Evolutionary conservation across 2,888 invertebrate species (phyloP).

Genomic region (Ganaspis brasiliensis): DNA sequence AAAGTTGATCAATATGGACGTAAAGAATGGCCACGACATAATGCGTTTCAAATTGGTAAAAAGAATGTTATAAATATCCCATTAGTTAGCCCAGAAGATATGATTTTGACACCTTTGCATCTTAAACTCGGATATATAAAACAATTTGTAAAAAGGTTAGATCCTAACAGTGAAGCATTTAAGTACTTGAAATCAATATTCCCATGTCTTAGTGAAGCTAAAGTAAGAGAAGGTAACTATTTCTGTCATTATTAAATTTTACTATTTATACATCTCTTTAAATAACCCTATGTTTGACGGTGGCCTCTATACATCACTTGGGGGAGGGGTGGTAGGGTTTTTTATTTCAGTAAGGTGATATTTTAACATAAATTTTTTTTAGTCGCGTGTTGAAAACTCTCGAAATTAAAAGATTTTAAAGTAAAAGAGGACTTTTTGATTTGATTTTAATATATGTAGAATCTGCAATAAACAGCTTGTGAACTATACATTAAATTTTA

Average conservation of each 20-base stretch:
- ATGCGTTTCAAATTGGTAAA: slow-evolving; percentile 27
- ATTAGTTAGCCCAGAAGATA: slow-evolving; percentile 33
- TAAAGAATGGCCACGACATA: slow-evolving; percentile 17
- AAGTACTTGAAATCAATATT: slow-evolving; percentile 47
- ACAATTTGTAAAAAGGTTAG: slow-evolving; percentile 50
- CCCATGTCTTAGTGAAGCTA: slow-evolving; percentile 49
- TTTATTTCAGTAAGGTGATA: no score
- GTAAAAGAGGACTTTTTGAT: no score
- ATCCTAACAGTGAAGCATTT: slow-evolving; percentile 44
- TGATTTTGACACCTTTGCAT: slow-evolving; percentile 49
- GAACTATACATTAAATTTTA: no score
- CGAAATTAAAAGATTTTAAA: no score
- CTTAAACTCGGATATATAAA: slow-evolving; percentile 50
- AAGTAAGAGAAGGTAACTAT: slow-evolving; percentile 50
- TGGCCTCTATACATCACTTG: no score
- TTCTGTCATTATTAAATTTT: neutral
- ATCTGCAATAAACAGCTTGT: no score
- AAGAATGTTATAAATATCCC: slow-evolving; percentile 30
- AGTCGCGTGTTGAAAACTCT: no score
- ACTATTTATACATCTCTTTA: neutral
- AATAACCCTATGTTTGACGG: neutral
- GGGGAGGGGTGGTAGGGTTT: no score
- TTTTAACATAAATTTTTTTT: no score
- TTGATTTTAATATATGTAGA: no score
- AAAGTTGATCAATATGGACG: slow-evolving; percentile 51